phyloP scores from a whole-genome alignment of 2,113 vertebrate species.

The Onychostoma macrolepis region DNA sequence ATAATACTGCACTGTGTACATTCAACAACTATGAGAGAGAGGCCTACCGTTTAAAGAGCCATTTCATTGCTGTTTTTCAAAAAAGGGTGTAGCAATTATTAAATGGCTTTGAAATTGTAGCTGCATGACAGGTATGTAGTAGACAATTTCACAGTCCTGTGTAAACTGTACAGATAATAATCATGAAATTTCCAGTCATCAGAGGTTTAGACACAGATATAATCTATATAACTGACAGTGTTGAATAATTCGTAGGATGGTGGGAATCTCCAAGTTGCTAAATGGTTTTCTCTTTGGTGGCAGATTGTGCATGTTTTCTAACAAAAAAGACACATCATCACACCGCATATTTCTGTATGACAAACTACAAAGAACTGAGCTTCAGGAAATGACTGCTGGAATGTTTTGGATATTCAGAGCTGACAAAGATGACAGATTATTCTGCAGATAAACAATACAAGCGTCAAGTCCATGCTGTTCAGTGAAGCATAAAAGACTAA shows the following conservation, averaged over 20 bases:
- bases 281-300: neutral
- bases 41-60: neutral
- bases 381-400: neutral
- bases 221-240: neutral
- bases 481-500: neutral
- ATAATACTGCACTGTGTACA: neutral
- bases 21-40: neutral
- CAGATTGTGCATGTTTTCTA: neutral
- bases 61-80: neutral
- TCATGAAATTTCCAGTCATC: neutral
- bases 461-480: neutral
- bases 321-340: neutral
- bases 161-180: neutral
- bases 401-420: neutral
- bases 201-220: neutral
- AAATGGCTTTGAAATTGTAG: neutral
- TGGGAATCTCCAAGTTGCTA: neutral
- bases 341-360: neutral
- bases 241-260: neutral
- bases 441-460: neutral
- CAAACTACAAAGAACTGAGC: neutral
- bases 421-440: neutral
- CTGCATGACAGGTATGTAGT: neutral
- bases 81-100: neutral
- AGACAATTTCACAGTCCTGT: neutral